Evolutionary conservation across 2,113 vertebrate genomes (phyloP), one percentile per base, ranked within the genome.

Genomic region (Eptesicus fuscus): DNA sequence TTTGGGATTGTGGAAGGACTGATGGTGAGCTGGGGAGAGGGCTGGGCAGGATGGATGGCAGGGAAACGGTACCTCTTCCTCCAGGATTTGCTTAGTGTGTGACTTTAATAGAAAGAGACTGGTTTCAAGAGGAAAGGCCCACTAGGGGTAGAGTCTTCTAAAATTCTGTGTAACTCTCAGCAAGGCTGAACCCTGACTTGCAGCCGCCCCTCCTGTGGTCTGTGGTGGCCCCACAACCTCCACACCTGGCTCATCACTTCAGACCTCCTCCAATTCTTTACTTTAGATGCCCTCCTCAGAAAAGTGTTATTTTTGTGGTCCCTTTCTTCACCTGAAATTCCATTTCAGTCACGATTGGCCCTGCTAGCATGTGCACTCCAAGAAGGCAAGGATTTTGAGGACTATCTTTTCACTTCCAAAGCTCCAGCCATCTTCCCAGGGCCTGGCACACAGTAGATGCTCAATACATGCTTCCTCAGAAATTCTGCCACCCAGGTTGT

Each of bases 1-100:
- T 99, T 99, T 86, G 99, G 99, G 83, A 99, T 99, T 3, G 98
- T 99, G 63, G 99, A 99, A 97, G 99, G 98, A 22, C 98, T 99
- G 63, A 99, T 99, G 99, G 99, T 99, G 76, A 98, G 98, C 88
- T 56, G 32, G 18, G 11, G 28, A 59, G 4, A 59, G 63, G 63
- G 22, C 0, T 40, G 35, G 37, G 17, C 23, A 25, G 76, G 56
- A 76, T 37, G 44, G 51, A 37, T 0, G 32, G 73, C 53, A 49
- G 86, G 56, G 70, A 95, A 71, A 67, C 7, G 30, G 35, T 32
- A 4, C 3, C 4, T 56, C 69, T 77, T 76, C 74, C 7, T 96
- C 49, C 4, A 2, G 49, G 76, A 80, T 14, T 76, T 73, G 30
- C 30, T 83, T 37, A 37, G 20, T 2, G 22, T 84, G n/a, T 11